Conservation (phyloP, 2,113 vertebrate species). For the Pseudolaguvia tuberculata region DNA sequence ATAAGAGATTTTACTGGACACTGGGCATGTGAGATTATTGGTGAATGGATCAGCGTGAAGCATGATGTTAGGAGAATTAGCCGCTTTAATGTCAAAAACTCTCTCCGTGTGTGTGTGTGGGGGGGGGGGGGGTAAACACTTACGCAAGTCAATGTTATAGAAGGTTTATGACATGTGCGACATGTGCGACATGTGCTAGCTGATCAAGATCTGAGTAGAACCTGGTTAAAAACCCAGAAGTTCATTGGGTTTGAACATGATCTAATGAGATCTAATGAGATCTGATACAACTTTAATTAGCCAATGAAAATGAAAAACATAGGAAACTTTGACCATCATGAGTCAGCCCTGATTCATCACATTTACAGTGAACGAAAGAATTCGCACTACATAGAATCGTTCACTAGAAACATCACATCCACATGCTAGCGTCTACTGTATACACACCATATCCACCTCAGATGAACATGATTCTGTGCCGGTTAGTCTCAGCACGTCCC, state of each 20-base stretch:
- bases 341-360: not conserved
- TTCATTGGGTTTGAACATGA: not conserved
- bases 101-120: too few relatives aligned
- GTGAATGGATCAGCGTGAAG: not conserved
- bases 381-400: not conserved
- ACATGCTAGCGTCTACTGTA: not conserved
- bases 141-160: too few relatives aligned
- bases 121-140: too few relatives aligned
- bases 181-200: too few relatives aligned
- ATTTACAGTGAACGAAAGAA: not conserved
- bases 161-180: too few relatives aligned
- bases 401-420: too few relatives aligned
- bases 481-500: not conserved
- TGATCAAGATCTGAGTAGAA: too few relatives aligned
- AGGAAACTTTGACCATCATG: too few relatives aligned
- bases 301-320: not conserved
- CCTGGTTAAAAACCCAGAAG: not conserved
- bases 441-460: not conserved
- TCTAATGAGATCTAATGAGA: not conserved
- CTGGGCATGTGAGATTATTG: too few relatives aligned
- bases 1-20: too few relatives aligned
- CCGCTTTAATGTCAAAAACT: too few relatives aligned
- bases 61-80: not conserved
- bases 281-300: not conserved
- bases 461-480: not conserved